phyloP scores from a whole-genome alignment of 2,797 vertebrate species.

The Onychomys torridus region DNA sequence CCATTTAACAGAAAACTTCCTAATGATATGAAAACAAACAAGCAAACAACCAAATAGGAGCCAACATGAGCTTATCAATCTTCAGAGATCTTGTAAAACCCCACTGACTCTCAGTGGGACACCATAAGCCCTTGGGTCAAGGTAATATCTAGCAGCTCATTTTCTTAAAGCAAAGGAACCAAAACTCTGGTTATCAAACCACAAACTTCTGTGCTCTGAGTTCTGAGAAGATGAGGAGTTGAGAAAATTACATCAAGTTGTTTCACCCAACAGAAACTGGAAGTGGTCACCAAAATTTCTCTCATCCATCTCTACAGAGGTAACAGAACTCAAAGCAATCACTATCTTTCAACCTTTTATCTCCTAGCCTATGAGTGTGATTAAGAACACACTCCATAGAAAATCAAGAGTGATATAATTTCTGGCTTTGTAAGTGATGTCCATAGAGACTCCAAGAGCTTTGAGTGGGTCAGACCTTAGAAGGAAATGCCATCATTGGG shows the following conservation, averaged over 20 bases:
- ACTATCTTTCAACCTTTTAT: slow-evolving; percentile 13
- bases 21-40: neutral
- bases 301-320: neutral
- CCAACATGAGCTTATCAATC: slow-evolving; percentile 53
- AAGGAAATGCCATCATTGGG: slow-evolving; percentile 51
- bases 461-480: slow-evolving; percentile 9
- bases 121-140: slow-evolving; percentile 67
- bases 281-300: slow-evolving; percentile 59
- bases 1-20: slow-evolving; percentile 66
- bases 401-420: slow-evolving; percentile 50
- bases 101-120: slow-evolving; percentile 44
- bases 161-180: slow-evolving; percentile 72
- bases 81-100: slow-evolving; percentile 30
- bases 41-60: neutral
- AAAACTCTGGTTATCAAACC: slow-evolving; percentile 70
- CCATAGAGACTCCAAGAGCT: slow-evolving; percentile 38
- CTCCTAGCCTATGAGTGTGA: slow-evolving; percentile 48
- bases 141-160: neutral
- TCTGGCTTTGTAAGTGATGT: slow-evolving; percentile 62
- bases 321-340: neutral
- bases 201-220: neutral
- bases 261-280: neutral
- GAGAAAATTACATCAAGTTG: neutral
- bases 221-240: neutral
- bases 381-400: slow-evolving; percentile 50